Conservation (phyloP, 2,888 invertebrate species). For the Leptura quadrifasciata region DNA sequence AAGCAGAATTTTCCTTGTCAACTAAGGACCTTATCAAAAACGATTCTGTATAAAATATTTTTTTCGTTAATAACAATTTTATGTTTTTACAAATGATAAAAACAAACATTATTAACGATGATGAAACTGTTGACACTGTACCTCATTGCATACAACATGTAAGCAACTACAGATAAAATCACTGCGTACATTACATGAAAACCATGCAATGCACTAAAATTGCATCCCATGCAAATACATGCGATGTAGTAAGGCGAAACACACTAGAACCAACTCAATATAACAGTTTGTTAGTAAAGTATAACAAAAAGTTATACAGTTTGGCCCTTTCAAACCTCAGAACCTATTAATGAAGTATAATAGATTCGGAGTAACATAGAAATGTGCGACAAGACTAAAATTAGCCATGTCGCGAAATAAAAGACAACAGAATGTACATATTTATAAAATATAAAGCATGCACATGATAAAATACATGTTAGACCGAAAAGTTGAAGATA, state of each 20-base stretch:
- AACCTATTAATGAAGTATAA: slow-evolving; percentile 51
- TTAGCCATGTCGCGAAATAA: slow-evolving; percentile 57
- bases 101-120: neutral
- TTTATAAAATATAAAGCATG: slow-evolving; percentile 69
- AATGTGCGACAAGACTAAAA: slow-evolving; percentile 58
- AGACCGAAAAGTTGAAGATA: slow-evolving; percentile 72
- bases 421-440: slow-evolving; percentile 58
- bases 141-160: slow-evolving; percentile 58
- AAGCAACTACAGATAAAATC: slow-evolving; percentile 54
- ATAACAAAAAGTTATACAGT: slow-evolving; percentile 35
- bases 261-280: slow-evolving; percentile 15
- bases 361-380: slow-evolving; percentile 43
- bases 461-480: slow-evolving; percentile 70
- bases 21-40: neutral
- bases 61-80: neutral
- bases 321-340: slow-evolving; percentile 21
- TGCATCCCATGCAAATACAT: slow-evolving; percentile 29
- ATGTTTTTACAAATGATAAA: slow-evolving; percentile 31
- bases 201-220: slow-evolving; percentile 44
- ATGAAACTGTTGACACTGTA: neutral
- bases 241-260: slow-evolving; percentile 26
- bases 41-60: neutral
- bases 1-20: slow-evolving; percentile 2
- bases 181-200: slow-evolving; percentile 48
- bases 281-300: slow-evolving; percentile 37